These are phyloP conservation scores for Oryzias celebensis DNA, from an alignment of 2,113 vertebrate genomes.

Conservation along the genomic window DNA sequence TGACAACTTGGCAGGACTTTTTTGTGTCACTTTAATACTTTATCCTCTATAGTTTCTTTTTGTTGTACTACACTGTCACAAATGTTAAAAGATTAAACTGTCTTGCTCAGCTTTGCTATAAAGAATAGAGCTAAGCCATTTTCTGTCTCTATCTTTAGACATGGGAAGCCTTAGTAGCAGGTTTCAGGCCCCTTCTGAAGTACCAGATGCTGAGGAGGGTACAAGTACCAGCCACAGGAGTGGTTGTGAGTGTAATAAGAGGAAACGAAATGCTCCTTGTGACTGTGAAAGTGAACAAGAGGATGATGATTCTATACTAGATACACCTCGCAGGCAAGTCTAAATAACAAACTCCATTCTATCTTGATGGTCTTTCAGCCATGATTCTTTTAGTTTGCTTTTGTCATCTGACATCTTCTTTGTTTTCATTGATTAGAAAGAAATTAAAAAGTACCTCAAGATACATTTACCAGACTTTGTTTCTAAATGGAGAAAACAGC, in stretches of 20 bases:
- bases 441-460: slow-evolving; percentile 94
- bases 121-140: not conserved
- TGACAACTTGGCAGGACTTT: too few relatives aligned
- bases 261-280: slow-evolving; percentile 76
- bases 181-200: slow-evolving; percentile 65
- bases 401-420: slow-evolving; percentile 18
- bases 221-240: slow-evolving; percentile 54
- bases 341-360: not conserved
- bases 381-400: not conserved
- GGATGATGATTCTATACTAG: slow-evolving; percentile 77
- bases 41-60: too few relatives aligned
- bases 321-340: slow-evolving; percentile 79
- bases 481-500: slow-evolving; percentile 96
- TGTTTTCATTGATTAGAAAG: slow-evolving; percentile 79
- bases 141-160: slow-evolving; percentile 12
- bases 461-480: slow-evolving; percentile 97
- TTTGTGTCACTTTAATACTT: too few relatives aligned
- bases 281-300: slow-evolving; percentile 81
- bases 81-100: too few relatives aligned
- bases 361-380: not conserved
- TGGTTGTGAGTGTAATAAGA: slow-evolving; percentile 79
- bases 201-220: slow-evolving; percentile 52
- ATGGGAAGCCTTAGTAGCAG: slow-evolving; percentile 78
- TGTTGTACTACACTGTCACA: too few relatives aligned
- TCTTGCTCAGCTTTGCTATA: not conserved